phyloP scores from a whole-genome alignment of 2,797 vertebrate genomes.

The Poeciliopsis presidionis region DNA sequence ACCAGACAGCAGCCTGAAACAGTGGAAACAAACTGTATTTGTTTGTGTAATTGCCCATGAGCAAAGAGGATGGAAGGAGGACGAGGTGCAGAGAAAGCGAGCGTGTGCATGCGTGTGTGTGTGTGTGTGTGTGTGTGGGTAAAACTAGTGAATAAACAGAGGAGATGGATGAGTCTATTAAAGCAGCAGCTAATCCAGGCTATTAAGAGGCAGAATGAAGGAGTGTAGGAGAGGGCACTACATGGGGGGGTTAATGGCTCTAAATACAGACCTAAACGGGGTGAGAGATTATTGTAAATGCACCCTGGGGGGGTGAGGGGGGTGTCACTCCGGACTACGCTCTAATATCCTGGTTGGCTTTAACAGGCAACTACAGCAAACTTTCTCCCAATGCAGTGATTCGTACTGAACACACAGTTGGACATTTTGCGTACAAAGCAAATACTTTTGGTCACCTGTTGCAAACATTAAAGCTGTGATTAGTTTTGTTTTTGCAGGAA shows the following conservation, averaged over 20 bases:
- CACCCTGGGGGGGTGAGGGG: slow-evolving; percentile 18
- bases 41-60: slow-evolving; percentile 81
- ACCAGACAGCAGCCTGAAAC: slow-evolving; percentile 40
- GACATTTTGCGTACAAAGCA: neutral
- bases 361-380: neutral
- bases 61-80: slow-evolving; percentile 50
- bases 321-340: neutral
- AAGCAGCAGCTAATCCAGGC: slow-evolving; percentile 71
- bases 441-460: neutral
- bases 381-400: neutral
- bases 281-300: slow-evolving; percentile 61
- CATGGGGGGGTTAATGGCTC: slow-evolving; percentile 68
- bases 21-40: slow-evolving; percentile 73
- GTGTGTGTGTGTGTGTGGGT: slow-evolving; percentile 33
- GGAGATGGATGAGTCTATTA: slow-evolving; percentile 79
- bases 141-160: slow-evolving; percentile 72
- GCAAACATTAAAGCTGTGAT: neutral
- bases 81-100: slow-evolving; percentile 24
- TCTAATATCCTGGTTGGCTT: neutral
- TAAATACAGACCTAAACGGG: slow-evolving; percentile 68
- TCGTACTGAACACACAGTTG: neutral
- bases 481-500: neutral
- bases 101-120: slow-evolving; percentile 34
- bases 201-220: slow-evolving; percentile 70
- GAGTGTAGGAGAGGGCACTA: slow-evolving; percentile 57